These are phyloP conservation scores for Drosophila neocordata DNA, from an alignment of 1,140 invertebrate genomes.

Conservation along the genomic window DNA sequence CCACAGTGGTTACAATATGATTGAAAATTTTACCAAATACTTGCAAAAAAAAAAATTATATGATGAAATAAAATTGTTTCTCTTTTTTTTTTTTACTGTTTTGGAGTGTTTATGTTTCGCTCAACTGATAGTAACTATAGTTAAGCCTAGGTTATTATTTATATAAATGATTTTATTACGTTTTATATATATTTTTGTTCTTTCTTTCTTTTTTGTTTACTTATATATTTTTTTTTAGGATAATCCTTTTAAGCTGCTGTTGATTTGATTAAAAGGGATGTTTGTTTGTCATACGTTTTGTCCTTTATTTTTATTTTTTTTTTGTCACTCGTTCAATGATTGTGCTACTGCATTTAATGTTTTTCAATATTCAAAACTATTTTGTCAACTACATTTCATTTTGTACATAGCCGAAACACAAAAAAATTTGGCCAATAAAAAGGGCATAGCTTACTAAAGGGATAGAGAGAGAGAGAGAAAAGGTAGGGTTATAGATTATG, in stretches of 20 bases:
- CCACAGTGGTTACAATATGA: too few species aligned
- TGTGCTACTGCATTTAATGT: conserved; percentile 71
- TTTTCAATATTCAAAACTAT: conserved; percentile 35
- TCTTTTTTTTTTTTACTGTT: too few species aligned
- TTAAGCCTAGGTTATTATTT: neutral
- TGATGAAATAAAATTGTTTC: too few species aligned
- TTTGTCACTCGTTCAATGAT: conserved; percentile 71
- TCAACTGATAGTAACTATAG: neutral
- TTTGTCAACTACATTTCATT: conserved; percentile 17
- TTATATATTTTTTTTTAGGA: conserved; percentile 24
- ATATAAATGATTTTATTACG: neutral
- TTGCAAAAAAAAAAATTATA: neutral
- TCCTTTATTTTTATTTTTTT: neutral
- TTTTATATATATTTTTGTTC: neutral
- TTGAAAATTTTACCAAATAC: neutral
- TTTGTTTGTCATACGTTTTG: conserved; percentile 15
- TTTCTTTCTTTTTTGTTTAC: neutral
- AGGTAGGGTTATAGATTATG: neutral
- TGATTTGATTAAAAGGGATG: conserved; percentile 10
- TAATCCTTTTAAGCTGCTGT: conserved; percentile 56
- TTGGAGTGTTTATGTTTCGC: neutral
- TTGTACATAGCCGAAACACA: conserved; percentile 1
- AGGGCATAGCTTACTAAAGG: neutral
- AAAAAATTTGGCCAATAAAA: neutral
- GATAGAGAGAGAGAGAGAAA: neutral